Evolutionary conservation across 2,888 invertebrate genomes (phyloP), one percentile per base, ranked within the genome.

Genomic region (Acanthococcus lagerstroemiae): DNA sequence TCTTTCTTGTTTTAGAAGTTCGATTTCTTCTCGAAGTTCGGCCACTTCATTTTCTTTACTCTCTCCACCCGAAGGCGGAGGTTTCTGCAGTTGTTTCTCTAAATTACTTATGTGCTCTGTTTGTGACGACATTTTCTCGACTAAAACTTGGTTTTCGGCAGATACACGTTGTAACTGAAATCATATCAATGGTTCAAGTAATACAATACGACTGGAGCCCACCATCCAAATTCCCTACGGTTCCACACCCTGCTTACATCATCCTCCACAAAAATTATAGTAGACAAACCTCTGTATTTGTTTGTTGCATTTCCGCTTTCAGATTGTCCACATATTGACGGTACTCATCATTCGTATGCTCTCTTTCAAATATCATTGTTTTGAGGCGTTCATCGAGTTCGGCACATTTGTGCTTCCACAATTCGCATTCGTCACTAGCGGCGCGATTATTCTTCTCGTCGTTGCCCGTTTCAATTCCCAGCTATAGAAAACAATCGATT

Each of bases 71-170:
- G 48, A 3, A 9, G 48, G 15, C 12, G 37, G 37, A 19, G 58
- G 58, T 24, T 54, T 63, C 17, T 63, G 63, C 6, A 63, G 37
- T 5, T 48, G 3, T 54, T 54, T 52, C 17, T 63, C 63, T n/a
- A 63, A 37, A 27, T 30, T 37, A 12, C 54, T 63, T 7, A 63
- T 63, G 52, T 63, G 63, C 24, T 63, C 63, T 3, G 63, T 63
- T 54, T 63, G 63, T 2, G 54, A 54, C n/a, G 63, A 54, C 24
- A 63, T 50, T 17, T 63, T 63, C 22, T 63, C 30, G 7, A 54
- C 19, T 25, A 63, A 44, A 21, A 19, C 24, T 37, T 63, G 63
- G 44, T 63, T 63, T 24, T 63, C 63, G 1, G 22, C 22, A 3
- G 54, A 52, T 22, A 63, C 15, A 12, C 22, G 48, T 24, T 37